These are phyloP conservation scores for Leuctra nigra DNA, from an alignment of 2,888 invertebrate species.

Conservation along the genomic window DNA sequence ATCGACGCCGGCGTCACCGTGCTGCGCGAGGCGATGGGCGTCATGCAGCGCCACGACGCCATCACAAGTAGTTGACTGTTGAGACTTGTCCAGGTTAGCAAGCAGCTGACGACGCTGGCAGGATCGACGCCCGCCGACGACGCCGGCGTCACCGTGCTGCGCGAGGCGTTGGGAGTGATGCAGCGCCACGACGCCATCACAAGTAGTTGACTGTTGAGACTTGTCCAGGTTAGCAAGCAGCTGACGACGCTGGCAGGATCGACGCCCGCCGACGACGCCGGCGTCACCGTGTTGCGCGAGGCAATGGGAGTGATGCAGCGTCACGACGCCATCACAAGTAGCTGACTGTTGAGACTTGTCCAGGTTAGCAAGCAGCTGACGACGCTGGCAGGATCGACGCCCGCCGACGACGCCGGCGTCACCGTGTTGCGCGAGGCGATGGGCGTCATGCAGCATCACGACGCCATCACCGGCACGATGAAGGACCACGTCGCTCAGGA, in stretches of 20 bases:
- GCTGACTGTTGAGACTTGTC: no score
- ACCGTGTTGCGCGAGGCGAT: constrained; percentile 35
- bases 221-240: constrained; percentile 35
- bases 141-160: constrained; percentile 31
- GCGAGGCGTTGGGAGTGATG: constrained; percentile 39
- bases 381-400: constrained; percentile 28
- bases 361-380: constrained; percentile 36
- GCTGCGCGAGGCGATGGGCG: constrained; percentile 38
- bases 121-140: no score
- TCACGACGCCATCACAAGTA: constrained; percentile 50
- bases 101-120: constrained; percentile 34
- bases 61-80: no score
- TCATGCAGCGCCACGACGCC: constrained; percentile 49
- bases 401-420: no score
- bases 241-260: constrained; percentile 30
- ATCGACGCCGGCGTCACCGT: constrained; percentile 30
- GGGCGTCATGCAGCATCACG: constrained; percentile 48
- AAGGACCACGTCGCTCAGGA: constrained; percentile 57
- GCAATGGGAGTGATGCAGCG: constrained; percentile 45
- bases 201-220: no score
- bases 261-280: no score
- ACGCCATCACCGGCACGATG: constrained; percentile 43
- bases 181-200: constrained; percentile 52
- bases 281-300: constrained; percentile 31
- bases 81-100: constrained; percentile 34